A percentile compares a stretch with the other conserved stretches of the same genome.
phyloP scores from a whole-genome alignment of 2,888 invertebrate genomes.

The Synergus japonicus region DNA sequence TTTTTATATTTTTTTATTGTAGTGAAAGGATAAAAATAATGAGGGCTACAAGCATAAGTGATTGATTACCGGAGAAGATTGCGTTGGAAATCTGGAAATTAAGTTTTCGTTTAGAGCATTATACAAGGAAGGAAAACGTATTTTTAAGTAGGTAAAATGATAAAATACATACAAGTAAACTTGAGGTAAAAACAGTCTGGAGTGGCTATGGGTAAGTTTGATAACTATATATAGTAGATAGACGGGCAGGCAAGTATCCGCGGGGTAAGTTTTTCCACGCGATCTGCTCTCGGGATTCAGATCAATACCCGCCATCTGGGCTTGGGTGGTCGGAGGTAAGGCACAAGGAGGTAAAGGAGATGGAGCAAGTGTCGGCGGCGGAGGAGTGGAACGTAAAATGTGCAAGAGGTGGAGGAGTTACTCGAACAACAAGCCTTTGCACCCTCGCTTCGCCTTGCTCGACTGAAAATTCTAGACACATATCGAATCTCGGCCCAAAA shows the following conservation, averaged over 20 bases:
- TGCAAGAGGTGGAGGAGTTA: constrained; percentile 65
- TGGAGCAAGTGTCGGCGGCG: constrained; percentile 47
- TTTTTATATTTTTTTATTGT: neutral
- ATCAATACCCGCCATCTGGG: constrained; percentile 75
- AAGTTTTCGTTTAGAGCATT: neutral
- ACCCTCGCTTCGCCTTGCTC: constrained; percentile 66
- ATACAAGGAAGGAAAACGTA: neutral
- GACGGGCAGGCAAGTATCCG: constrained; percentile 63
- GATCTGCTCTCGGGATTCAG: constrained; percentile 74
- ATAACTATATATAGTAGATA: constrained; percentile 21
- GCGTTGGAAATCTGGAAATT: neutral
- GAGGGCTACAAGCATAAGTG: neutral
- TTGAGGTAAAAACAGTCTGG: neutral
- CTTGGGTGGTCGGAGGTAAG: constrained; percentile 60
- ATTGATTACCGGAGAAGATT: neutral
- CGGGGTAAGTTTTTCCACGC: constrained; percentile 71
- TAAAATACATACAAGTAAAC: neutral
- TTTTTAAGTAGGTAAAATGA: neutral
- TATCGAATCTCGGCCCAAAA: constrained; percentile 59
- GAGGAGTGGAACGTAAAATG: constrained; percentile 57
- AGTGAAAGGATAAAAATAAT: neutral
- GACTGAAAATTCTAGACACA: constrained; percentile 56
- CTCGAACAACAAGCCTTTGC: constrained; percentile 73
- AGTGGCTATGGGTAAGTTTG: neutral
- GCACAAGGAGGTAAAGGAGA: constrained; percentile 52